Evolutionary conservation across 2,888 invertebrate genomes (phyloP), one percentile per base, ranked within the genome.

Genomic region (Limnephilus rhombicus): DNA sequence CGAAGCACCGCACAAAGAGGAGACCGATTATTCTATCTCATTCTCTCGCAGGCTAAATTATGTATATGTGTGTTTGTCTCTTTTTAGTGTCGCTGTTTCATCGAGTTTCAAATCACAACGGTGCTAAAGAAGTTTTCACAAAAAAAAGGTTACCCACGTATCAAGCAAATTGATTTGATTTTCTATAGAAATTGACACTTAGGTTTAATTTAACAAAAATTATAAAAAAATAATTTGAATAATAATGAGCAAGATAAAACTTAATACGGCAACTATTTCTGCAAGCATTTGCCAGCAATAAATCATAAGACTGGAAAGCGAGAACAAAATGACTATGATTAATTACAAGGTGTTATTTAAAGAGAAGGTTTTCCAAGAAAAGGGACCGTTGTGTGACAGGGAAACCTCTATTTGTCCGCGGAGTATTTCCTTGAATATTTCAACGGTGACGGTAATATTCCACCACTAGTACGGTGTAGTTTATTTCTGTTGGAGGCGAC

Each of bases 401-500:
- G 9, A 88, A 88, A 88, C 34, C 88, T 34, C 13, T 7, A 37
- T 86, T 86, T 31, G 86, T 31, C 85, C 7, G 85, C n/a, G 45
- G 24, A 88, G 31, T 9, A 88, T 88, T 68, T 80, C 88, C 88
- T 88, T 34, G 68, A 88, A 34, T 88, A 80, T 88, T 68, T 53
- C 80, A 80, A 86, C 45, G 86, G 31, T 2, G 31, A 31, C 31
- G 31, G 31, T 31, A 31, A 31, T 31, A 31, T 31, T 31, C 31
- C 31, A 31, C 31, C 31, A 31, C 31, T 49, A 86, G 41, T 53
- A 18, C 9, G n/a, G 9, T 68, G n/a, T 24, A 86, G 88, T 88
- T 88, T 88, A 88, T 88, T 88, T 88, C 80, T n/a, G 88, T 80
- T 34, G 80, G 31, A 68, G 34, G 34, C 68, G 80, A 68, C 31